Percentiles rank a stretch among this genome's conserved stretches.
These are phyloP conservation scores for Drosophila mulleri DNA, from an alignment of 2,888 invertebrate species.

Conservation along the genomic window DNA sequence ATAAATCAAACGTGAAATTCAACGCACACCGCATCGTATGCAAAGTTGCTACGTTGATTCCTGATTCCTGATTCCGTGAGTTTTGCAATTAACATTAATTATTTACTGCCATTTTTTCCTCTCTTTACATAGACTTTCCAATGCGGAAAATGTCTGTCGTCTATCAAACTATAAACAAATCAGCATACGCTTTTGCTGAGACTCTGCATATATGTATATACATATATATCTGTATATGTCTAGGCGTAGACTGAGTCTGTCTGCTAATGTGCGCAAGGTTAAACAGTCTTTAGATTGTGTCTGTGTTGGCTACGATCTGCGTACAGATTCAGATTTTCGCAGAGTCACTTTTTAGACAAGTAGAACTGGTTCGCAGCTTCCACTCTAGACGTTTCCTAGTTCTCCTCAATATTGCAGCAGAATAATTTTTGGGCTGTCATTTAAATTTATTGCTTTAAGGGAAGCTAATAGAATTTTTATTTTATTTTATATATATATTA, in stretches of 20 bases:
- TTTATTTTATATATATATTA: no score
- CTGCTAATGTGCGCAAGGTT: conserved; percentile 43
- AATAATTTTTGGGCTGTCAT: not conserved
- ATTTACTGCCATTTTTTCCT: conserved; percentile 26
- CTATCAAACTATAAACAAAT: conserved; percentile 36
- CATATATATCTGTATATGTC: no score
- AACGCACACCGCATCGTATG: conserved; percentile 38
- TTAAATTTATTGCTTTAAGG: not conserved
- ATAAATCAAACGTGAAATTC: conserved; percentile 41
- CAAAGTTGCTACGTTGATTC: conserved; percentile 16
- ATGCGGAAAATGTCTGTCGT: conserved; percentile 32
- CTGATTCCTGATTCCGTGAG: conserved; percentile 27
- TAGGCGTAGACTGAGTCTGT: not conserved
- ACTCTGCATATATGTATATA: not conserved
- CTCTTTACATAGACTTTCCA: conserved; percentile 13
- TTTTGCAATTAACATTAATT: conserved; percentile 49
- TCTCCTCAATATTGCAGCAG: conserved; percentile 5
- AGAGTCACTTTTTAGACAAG: conserved; percentile 1
- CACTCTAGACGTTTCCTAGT: conserved; percentile 39
- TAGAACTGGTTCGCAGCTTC: conserved; percentile 26
- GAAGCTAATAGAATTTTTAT: not conserved
- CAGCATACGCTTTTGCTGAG: conserved; percentile 30
- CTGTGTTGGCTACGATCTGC: not conserved
- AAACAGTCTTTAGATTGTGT: conserved; percentile 24
- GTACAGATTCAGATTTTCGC: conserved; percentile 6